Evolutionary conservation across 2,113 vertebrate genomes (phyloP), one percentile per base, ranked within the genome.

Genomic region (Phalacrocorax carbo): DNA sequence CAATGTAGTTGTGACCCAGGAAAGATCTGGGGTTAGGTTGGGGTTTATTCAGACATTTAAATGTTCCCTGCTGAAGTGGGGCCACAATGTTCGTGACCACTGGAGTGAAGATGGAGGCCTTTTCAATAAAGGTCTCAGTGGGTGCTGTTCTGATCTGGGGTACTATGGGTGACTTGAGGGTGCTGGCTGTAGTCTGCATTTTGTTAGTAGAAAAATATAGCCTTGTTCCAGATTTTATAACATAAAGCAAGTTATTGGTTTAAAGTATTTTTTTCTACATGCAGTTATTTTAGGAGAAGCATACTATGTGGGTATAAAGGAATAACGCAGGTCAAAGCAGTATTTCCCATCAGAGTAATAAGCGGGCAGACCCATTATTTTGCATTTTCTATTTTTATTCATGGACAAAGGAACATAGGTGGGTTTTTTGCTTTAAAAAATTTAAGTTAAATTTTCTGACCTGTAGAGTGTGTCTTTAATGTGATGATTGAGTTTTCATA

Each of bases 1-100:
- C 36, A 19, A 34, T 88, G 18, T 44, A 27, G 48, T 38, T 91
- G 20, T 36, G 65, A 66, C 70, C 46, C 51, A 75, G 20, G 42
- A 51, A 82, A 64, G 42, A 32, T 54, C 19, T 51, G 13, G 25
- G 11, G 3, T 78, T 93, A 60, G 68, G 13, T 1, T 65, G 51
- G 36, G 15, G 3, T 75, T 87, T 66, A 27, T 75, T 66, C 40
- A 81, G 36, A 6, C 2, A 0, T 58, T 38, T 66, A 61, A 49
- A 57, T 30, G 5, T 29, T 34, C 3, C 13, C 26, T 58, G 19
- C 36, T 69, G 82, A 77, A 77, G 34, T 1, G 3, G 25, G 23
- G 7, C 51, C 15, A 8, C 19, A 14, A 0, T 1, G 7, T n/a
- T 95, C 22, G 10, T 23, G 4, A 1, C 25, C 5, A 26, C 0